Evolutionary conservation across 2,888 invertebrate genomes (phyloP).

Genomic region (Osmoderma eremita): DNA sequence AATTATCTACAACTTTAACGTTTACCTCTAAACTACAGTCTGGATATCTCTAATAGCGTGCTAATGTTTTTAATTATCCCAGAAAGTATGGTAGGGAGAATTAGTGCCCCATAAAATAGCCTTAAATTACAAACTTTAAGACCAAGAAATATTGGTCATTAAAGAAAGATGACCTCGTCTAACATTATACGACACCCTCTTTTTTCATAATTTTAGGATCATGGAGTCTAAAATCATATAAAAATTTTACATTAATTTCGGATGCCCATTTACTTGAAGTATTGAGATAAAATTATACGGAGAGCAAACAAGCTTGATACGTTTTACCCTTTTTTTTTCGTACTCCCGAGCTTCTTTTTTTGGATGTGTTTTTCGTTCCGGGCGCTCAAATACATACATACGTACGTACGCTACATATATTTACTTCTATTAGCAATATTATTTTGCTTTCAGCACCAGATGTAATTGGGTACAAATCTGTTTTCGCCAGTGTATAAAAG

Average conservation of each 20-base stretch:
- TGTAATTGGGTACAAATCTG: neutral
- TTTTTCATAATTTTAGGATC: slow-evolving; percentile 1
- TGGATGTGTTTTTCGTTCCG: neutral
- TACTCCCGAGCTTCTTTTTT: neutral
- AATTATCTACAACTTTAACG: too few relatives aligned
- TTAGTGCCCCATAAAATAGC: neutral
- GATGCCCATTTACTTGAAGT: neutral
- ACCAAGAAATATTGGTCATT: neutral
- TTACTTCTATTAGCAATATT: slow-evolving; percentile 14
- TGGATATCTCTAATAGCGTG: neutral
- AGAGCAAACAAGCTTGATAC: slow-evolving; percentile 6
- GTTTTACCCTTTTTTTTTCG: neutral
- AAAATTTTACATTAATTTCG: neutral
- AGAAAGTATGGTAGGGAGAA: slow-evolving; percentile 3
- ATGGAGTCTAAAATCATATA: slow-evolving; percentile 1
- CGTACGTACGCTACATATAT: neutral
- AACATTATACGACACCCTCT: neutral
- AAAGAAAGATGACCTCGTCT: neutral
- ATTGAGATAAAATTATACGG: slow-evolving; percentile 13
- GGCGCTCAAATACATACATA: neutral
- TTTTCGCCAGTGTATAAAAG: neutral
- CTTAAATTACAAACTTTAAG: neutral
- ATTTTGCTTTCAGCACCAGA: slow-evolving; percentile 14
- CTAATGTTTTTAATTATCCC: neutral
- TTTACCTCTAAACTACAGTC: too few relatives aligned